Percentiles rank a stretch among this genome's conserved stretches.
Evolutionary conservation across 1,140 invertebrate species (phyloP).

Genomic region (Magallana angulata): DNA sequence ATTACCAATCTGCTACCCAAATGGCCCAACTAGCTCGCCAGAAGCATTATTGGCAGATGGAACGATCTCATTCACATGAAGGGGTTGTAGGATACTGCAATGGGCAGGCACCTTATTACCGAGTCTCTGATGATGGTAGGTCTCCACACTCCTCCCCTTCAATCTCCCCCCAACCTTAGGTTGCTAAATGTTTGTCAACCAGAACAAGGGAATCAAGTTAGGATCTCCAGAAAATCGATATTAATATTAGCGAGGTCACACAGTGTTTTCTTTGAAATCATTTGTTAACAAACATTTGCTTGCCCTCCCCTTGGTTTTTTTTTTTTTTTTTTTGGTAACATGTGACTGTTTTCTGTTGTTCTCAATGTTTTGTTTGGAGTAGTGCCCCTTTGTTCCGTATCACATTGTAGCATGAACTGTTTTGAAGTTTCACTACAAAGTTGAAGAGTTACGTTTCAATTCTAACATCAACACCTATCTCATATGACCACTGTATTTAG

Average conservation of each 20-base stretch:
- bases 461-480: neutral
- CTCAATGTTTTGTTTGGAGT: slow-evolving; percentile 23
- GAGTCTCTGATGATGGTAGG: slow-evolving; percentile 62
- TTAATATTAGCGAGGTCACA: neutral
- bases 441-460: slow-evolving; percentile 12
- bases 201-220: neutral
- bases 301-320: slow-evolving; percentile 1
- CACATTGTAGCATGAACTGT: slow-evolving; percentile 8
- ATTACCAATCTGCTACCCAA: slow-evolving; percentile 77
- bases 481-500: slow-evolving; percentile 19
- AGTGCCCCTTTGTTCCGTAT: neutral
- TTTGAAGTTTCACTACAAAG: neutral
- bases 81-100: slow-evolving; percentile 61
- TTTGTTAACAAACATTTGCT: slow-evolving; percentile 35
- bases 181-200: neutral
- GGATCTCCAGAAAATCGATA: neutral
- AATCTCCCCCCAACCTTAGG: neutral
- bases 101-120: slow-evolving; percentile 54
- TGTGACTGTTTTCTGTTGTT: slow-evolving; percentile 5
- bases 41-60: slow-evolving; percentile 65
- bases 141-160: slow-evolving; percentile 34
- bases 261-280: slow-evolving; percentile 11
- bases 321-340: slow-evolving; percentile 1
- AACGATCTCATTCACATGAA: slow-evolving; percentile 70
- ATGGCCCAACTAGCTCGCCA: slow-evolving; percentile 72